These are phyloP conservation scores for Abrostola triplasia DNA, from an alignment of 2,888 invertebrate genomes.

Conservation along the genomic window DNA sequence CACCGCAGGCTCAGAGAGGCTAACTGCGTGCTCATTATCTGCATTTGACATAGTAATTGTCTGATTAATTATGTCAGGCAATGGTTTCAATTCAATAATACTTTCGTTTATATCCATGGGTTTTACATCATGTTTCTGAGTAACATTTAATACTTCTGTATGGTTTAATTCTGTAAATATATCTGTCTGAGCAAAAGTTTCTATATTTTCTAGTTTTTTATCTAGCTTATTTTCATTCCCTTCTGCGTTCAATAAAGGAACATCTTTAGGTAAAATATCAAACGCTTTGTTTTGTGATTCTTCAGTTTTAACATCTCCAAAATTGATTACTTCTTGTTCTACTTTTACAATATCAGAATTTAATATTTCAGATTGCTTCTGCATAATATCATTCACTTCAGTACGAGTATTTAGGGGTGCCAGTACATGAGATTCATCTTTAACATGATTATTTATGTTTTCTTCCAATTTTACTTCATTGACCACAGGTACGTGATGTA, in stretches of 20 bases:
- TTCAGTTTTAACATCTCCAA: constrained; percentile 5
- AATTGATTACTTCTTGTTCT: neutral
- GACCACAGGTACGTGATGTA: constrained; percentile 15
- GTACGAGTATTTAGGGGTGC: neutral
- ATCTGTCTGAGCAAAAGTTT: constrained; percentile 8
- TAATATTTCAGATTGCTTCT: constrained; percentile 6
- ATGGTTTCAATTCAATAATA: constrained; percentile 37
- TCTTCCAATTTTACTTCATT: constrained; percentile 10
- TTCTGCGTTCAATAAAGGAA: constrained; percentile 4
- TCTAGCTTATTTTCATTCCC: neutral
- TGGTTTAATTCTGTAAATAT: constrained; percentile 13
- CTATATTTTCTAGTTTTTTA: constrained; percentile 2
- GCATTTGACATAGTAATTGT: constrained; percentile 27
- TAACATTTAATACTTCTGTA: constrained; percentile 11
- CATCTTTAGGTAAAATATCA: constrained; percentile 15
- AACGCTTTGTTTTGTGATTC: neutral
- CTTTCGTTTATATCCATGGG: constrained; percentile 51
- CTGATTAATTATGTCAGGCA: constrained; percentile 60
- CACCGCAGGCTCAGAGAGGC: neutral
- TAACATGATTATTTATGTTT: constrained; percentile 6
- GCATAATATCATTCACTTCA: constrained; percentile 7
- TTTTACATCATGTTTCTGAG: constrained; percentile 4
- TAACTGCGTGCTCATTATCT: constrained; percentile 9
- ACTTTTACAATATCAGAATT: constrained; percentile 15
- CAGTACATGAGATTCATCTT: constrained; percentile 1